Evolutionary conservation across 2,113 vertebrate species (phyloP), one percentile per base, ranked within the genome.

Genomic region (Heteronetta atricapilla): DNA sequence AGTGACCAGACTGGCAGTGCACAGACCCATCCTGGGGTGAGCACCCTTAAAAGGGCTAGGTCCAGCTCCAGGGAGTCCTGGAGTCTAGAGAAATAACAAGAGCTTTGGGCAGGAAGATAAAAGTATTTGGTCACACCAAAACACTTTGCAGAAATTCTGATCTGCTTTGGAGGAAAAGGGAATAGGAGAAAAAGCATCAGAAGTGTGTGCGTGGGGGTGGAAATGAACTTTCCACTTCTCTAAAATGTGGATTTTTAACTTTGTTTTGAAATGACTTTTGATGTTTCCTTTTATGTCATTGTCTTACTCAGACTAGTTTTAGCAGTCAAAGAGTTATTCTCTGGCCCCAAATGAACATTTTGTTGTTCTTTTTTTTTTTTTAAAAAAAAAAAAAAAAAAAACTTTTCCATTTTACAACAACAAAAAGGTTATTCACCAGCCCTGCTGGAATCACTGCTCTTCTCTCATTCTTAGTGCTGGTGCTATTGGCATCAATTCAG

Each of bases 371-470:
- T 70, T 66, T 7, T 0, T n/a, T 75, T 72, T 91, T 46, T 11
- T 46, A 42, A 42, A 42, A 42, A 42, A 40, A 12, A 40, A 13
- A 12, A 40, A 40, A 5, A 48, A 22, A 22, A 21, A 21, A 48
- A 66, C 52, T 89, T 87, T 84, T 78, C 64, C 86, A 18, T 88
- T 59, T 88, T 31, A 67, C 82, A 94, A 88, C 83, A 67, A 33
- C 26, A 53, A 82, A 90, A 81, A 86, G 67, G 77, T 84, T 89
- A 82, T 85, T 95, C 81, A 62, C 62, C 67, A 95, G 34, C 75
- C 48, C 53, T 93, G 66, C 50, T 95, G 73, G 90, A 94, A 93
- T 64, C 52, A 0, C 36, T 46, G 55, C 78, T 78, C 56, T 62
- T 86, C 68, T 92, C 76, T 84, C 72, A 28, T 48, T 93, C 82